Percentiles rank a stretch among this genome's conserved stretches.
Evolutionary conservation across 2,797 vertebrate genomes (phyloP).

Genomic region (Coregonus suidteri): DNA sequence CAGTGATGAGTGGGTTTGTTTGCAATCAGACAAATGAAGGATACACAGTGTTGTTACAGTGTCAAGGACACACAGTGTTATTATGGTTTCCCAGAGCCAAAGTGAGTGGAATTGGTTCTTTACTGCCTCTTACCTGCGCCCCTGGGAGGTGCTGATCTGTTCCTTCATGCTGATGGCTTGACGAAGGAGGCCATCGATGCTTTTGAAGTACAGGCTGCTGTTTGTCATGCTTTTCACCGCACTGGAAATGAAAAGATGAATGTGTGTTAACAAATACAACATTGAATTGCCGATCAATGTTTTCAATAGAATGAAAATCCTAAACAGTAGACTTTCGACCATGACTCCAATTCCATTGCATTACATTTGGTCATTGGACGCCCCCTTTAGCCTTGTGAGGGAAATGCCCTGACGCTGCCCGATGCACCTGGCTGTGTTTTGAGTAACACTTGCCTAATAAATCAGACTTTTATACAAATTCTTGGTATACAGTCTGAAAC

Average conservation of each 20-base stretch:
- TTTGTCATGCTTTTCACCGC: slow-evolving; percentile 95
- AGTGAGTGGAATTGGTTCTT: neutral
- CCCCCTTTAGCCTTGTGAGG: no score
- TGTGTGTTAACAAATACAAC: neutral
- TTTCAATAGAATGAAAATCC: neutral
- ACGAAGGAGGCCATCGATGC: slow-evolving; percentile 88
- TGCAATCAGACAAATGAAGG: neutral
- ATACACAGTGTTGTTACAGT: neutral
- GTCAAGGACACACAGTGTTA: neutral
- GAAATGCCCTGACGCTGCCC: no score
- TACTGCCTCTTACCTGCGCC: slow-evolving; percentile 84
- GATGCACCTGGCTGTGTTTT: no score
- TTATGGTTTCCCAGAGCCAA: neutral
- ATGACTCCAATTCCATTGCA: no score
- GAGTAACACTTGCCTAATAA: no score
- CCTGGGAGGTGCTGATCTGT: slow-evolving; percentile 83
- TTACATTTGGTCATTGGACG: no score
- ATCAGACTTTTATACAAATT: no score
- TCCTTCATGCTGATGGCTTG: slow-evolving; percentile 88
- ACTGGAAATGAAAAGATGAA: slow-evolving; percentile 63
- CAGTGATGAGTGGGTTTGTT: neutral
- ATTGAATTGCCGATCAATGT: neutral
- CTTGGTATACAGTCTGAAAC: no score
- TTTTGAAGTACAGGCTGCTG: slow-evolving; percentile 92
- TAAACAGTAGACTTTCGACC: neutral